Conservation (phyloP, 2,888 invertebrate species). For the Andrena trimmerana region DNA sequence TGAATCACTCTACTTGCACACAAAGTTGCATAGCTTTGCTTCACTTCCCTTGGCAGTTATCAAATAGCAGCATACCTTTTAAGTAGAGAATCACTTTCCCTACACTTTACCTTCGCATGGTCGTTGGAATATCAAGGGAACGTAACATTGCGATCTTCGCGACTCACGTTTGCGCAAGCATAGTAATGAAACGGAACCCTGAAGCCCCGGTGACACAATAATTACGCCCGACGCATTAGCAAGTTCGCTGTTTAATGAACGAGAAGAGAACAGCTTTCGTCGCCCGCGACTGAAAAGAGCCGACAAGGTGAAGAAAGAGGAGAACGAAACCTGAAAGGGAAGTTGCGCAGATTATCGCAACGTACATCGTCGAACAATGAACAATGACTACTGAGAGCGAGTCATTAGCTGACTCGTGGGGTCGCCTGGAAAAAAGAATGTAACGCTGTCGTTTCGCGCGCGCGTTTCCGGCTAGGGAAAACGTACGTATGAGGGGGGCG, state of each 20-base stretch:
- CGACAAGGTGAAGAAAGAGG: constrained; percentile 33
- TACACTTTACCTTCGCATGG: neutral
- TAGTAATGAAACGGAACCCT: neutral
- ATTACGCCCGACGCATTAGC: constrained; percentile 10
- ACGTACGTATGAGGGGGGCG: constrained; percentile 11
- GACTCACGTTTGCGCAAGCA: neutral
- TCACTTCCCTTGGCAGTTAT: no score
- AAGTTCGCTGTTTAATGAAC: constrained; percentile 19
- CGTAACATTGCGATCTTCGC: neutral
- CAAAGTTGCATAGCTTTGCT: no score
- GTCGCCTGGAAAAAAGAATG: constrained; percentile 43
- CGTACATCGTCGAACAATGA: constrained; percentile 67
- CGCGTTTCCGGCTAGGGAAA: constrained; percentile 23
- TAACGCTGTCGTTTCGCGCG: constrained; percentile 43
- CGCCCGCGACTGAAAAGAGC: neutral
- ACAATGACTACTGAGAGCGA: constrained; percentile 72
- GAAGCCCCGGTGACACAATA: constrained; percentile 1
- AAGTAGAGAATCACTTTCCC: neutral
- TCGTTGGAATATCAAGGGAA: neutral
- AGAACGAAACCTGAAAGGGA: constrained; percentile 53
- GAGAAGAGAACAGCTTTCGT: constrained; percentile 7
- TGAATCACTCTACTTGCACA: no score
- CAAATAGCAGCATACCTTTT: no score
- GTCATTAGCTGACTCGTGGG: constrained; percentile 54
- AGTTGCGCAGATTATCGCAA: constrained; percentile 69